These are phyloP conservation scores for Colletes latitarsis DNA, from an alignment of 1,140 invertebrate species.

Conservation along the genomic window DNA sequence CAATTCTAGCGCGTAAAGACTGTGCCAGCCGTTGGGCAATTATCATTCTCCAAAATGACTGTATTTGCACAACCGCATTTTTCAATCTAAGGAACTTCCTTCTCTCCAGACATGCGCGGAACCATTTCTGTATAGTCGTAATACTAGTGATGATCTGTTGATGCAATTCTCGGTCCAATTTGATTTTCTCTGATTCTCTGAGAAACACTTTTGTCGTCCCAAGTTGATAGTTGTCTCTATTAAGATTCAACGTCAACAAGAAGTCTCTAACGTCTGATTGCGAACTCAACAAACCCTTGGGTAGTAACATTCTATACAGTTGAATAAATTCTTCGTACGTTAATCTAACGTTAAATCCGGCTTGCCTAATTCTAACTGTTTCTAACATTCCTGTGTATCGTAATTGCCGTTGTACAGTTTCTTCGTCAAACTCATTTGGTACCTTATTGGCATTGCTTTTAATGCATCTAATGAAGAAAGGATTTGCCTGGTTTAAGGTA, in stretches of 20 bases:
- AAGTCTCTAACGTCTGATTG: constrained; percentile 91
- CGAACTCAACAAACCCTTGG: constrained; percentile 91
- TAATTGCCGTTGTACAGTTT: constrained; percentile 93
- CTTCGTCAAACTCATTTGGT: constrained; percentile 95
- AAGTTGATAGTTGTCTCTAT: constrained; percentile 95
- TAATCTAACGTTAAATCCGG: constrained; percentile 96
- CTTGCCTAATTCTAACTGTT: constrained; percentile 96
- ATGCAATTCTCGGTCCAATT: constrained; percentile 94
- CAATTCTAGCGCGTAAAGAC: constrained; percentile 75
- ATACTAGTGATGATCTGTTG: constrained; percentile 96
- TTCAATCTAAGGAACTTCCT: constrained; percentile 88
- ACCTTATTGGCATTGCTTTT: constrained; percentile 97
- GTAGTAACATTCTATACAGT: constrained; percentile 93
- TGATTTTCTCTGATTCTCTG: constrained; percentile 96
- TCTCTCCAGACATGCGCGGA: constrained; percentile 90
- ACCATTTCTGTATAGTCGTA: constrained; percentile 95
- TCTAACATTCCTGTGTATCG: constrained; percentile 98
- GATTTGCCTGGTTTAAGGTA: constrained; percentile 96
- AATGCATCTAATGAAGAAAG: constrained; percentile 98
- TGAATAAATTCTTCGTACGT: constrained; percentile 97
- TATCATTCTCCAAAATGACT: constrained; percentile 88
- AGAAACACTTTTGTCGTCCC: constrained; percentile 95
- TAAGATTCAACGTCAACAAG: constrained; percentile 89
- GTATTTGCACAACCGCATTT: constrained; percentile 88
- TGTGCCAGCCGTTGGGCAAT: constrained; percentile 80